A percentile compares a stretch with the other conserved stretches of the same genome.
These are phyloP conservation scores for Gadopsis marmoratus DNA, from an alignment of 2,797 vertebrate genomes.

Conservation along the genomic window DNA sequence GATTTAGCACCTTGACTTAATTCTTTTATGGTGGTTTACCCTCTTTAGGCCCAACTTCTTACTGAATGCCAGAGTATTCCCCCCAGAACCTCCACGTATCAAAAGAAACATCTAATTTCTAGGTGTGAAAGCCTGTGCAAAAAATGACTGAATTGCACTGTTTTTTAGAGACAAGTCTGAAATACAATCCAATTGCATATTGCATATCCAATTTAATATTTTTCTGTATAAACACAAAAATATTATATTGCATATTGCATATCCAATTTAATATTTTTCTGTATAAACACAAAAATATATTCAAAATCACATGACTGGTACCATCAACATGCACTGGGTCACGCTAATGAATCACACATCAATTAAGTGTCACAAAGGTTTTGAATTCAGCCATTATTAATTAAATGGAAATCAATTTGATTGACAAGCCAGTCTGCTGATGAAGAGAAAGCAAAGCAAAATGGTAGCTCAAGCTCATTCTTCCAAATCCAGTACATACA, in stretches of 20 bases:
- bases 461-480: background rate
- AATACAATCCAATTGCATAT: no score
- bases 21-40: conserved; percentile 22
- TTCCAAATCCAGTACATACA: background rate
- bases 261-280: no score
- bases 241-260: no score
- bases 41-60: conserved; percentile 20
- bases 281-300: no score
- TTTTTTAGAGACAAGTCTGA: no score
- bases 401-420: conserved; percentile 18
- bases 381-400: conserved; percentile 13
- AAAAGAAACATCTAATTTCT: conserved; percentile 37
- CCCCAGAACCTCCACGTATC: conserved; percentile 16
- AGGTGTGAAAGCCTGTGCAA: conserved; percentile 36
- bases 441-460: background rate
- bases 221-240: no score
- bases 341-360: conserved; percentile 7
- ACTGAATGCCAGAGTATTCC: conserved; percentile 19
- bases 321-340: background rate
- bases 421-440: background rate
- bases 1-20: conserved; percentile 28
- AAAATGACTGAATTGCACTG: background rate
- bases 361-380: conserved; percentile 11
- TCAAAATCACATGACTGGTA: conserved; percentile 6
- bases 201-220: no score